Evolutionary conservation across 2,113 vertebrate genomes (phyloP).

Genomic region (Burhinus bistriatus): DNA sequence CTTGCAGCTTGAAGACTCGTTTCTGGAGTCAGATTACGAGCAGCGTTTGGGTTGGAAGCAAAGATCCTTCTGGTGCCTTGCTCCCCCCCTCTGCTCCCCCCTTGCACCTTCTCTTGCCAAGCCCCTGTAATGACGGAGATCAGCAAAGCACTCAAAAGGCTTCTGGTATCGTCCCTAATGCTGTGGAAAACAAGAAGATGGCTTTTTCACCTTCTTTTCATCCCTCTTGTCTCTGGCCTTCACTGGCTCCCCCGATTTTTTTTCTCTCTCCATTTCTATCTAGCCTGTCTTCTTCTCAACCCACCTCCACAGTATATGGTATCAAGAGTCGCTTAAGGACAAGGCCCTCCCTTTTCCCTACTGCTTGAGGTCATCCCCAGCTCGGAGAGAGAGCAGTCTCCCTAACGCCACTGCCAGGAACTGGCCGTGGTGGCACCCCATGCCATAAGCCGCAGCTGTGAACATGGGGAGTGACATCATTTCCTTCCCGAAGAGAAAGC

Average conservation of each 20-base stretch:
- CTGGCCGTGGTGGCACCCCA: accelerated
- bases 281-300: neutral
- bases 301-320: neutral
- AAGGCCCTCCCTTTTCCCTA: neutral
- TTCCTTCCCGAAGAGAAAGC: neutral
- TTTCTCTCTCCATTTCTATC: neutral
- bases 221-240: neutral
- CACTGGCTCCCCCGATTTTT: neutral
- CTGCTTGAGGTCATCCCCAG: neutral
- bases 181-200: neutral
- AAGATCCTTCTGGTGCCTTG: neutral
- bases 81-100: neutral
- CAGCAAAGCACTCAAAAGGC: neutral
- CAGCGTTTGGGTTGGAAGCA: neutral
- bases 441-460: neutral
- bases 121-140: neutral
- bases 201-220: neutral
- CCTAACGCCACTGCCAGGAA: neutral
- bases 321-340: neutral
- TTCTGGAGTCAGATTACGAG: neutral
- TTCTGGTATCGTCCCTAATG: neutral
- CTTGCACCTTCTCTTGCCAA: neutral
- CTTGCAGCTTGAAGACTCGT: neutral
- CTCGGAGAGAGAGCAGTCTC: neutral
- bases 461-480: accelerated